Evolutionary conservation across 2,888 invertebrate genomes (phyloP).

Genomic region (Amiota minor): DNA sequence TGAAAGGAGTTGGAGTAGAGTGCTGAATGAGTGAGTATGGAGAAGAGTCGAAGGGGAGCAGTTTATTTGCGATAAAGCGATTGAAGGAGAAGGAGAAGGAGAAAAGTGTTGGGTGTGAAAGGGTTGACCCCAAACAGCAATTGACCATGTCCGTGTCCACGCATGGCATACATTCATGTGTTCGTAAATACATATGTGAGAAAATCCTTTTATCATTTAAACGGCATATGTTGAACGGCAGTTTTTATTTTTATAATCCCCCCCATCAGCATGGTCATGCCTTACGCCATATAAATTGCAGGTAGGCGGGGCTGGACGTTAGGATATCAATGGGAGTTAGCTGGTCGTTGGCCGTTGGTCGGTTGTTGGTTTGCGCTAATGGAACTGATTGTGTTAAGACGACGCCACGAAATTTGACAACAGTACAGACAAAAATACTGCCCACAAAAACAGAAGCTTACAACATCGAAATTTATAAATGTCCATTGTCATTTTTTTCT

Average conservation of each 20-base stretch:
- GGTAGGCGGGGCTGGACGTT: constrained; percentile 14
- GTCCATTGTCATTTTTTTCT: constrained; percentile 54
- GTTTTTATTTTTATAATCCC: constrained; percentile 66
- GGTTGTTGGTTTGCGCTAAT: constrained; percentile 10
- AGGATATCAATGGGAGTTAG: not conserved
- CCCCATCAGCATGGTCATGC: constrained; percentile 14
- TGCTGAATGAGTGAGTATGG: constrained; percentile 23
- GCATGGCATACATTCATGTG: constrained; percentile 27
- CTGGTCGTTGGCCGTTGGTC: constrained; percentile 6
- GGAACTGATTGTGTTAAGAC: constrained; percentile 45
- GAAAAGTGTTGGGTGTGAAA: constrained; percentile 63
- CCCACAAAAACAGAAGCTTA: constrained; percentile 37
- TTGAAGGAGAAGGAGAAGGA: constrained; percentile 31
- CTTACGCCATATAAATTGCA: constrained; percentile 13
- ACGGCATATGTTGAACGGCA: constrained; percentile 66
- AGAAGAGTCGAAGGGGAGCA: constrained; percentile 3
- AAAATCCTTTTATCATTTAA: constrained; percentile 69
- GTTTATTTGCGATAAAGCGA: not conserved
- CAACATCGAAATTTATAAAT: constrained; percentile 65
- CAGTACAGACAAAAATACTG: constrained; percentile 34
- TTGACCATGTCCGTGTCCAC: constrained; percentile 58
- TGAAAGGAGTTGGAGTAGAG: constrained; percentile 39
- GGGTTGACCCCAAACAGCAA: constrained; percentile 69
- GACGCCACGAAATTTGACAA: constrained; percentile 53
- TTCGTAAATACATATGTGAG: constrained; percentile 37